phyloP scores from a whole-genome alignment of 2,113 vertebrate species.

The Panurus biarmicus region DNA sequence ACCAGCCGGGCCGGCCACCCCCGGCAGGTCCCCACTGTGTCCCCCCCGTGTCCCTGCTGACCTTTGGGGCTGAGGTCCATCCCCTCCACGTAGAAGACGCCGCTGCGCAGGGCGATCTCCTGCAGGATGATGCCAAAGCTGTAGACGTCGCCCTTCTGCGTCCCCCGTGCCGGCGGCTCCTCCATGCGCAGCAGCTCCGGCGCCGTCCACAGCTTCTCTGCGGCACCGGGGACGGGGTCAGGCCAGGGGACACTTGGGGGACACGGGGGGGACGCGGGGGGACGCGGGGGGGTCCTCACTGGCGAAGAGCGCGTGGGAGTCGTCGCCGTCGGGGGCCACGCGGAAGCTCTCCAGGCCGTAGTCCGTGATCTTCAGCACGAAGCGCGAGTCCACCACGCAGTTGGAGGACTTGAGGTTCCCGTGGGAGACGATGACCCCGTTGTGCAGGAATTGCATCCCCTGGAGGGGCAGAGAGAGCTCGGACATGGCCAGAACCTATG shows the following conservation, averaged over 20 bases:
- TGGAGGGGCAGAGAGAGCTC: neutral
- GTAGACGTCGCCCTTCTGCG: constrained; percentile 86
- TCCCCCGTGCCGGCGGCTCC: constrained; percentile 58
- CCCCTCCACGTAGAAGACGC: constrained; percentile 81
- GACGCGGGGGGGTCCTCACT: constrained; percentile 65
- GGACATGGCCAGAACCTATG: neutral
- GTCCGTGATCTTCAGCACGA: constrained; percentile 93
- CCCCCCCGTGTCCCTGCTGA: neutral
- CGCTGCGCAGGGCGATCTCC: constrained; percentile 83
- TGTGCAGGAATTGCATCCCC: constrained; percentile 92
- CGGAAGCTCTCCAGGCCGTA: constrained; percentile 84
- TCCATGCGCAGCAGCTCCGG: constrained; percentile 82
- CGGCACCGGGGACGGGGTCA: neutral
- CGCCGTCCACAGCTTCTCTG: constrained; percentile 88
- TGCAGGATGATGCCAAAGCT: constrained; percentile 91
- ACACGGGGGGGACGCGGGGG: neutral
- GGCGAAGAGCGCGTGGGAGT: constrained; percentile 78
- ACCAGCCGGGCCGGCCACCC: neutral
- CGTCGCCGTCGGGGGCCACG: constrained; percentile 50
- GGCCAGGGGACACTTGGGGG: fast-evolving
- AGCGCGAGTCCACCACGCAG: constrained; percentile 91
- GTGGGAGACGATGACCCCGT: constrained; percentile 82
- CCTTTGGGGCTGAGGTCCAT: constrained; percentile 84
- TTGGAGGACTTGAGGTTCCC: constrained; percentile 93
- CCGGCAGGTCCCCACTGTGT: neutral